phyloP scores from a whole-genome alignment of 2,888 invertebrate genomes.

The Abrostola tripartita region DNA sequence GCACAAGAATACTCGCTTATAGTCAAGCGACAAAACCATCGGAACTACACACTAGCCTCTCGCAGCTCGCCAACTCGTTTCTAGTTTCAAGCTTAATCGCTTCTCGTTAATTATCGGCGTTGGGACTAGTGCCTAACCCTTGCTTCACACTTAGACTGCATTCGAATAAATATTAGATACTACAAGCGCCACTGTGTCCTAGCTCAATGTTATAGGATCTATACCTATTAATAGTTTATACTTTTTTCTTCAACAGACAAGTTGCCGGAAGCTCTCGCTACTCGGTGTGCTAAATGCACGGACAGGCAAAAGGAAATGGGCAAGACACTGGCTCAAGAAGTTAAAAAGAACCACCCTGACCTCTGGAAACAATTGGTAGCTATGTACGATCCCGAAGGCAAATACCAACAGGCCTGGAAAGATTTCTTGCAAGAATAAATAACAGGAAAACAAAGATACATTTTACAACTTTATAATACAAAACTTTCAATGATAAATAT shows the following conservation, averaged over 20 bases:
- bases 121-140: too few relatives aligned
- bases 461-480: conserved; percentile 1
- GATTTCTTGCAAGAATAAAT: conserved; percentile 65
- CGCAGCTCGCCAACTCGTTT: too few relatives aligned
- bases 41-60: too few relatives aligned
- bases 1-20: too few relatives aligned
- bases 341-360: conserved; percentile 87
- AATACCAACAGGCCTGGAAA: conserved; percentile 81
- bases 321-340: conserved; percentile 88
- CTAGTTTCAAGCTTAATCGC: too few relatives aligned
- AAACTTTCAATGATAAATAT: conserved; percentile 9
- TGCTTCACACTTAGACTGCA: too few relatives aligned
- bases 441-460: not conserved
- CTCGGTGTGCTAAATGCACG: conserved; percentile 91
- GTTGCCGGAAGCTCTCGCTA: conserved; percentile 91
- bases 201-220: too few relatives aligned
- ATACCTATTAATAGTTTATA: not conserved
- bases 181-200: too few relatives aligned
- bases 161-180: too few relatives aligned
- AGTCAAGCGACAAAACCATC: too few relatives aligned
- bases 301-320: conserved; percentile 90
- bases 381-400: conserved; percentile 89
- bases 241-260: conserved; percentile 81
- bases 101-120: too few relatives aligned
- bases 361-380: conserved; percentile 86